Evolutionary conservation across 2,888 invertebrate species (phyloP), one percentile per base, ranked within the genome.

Genomic region (Synanthedon myopaeformis): DNA sequence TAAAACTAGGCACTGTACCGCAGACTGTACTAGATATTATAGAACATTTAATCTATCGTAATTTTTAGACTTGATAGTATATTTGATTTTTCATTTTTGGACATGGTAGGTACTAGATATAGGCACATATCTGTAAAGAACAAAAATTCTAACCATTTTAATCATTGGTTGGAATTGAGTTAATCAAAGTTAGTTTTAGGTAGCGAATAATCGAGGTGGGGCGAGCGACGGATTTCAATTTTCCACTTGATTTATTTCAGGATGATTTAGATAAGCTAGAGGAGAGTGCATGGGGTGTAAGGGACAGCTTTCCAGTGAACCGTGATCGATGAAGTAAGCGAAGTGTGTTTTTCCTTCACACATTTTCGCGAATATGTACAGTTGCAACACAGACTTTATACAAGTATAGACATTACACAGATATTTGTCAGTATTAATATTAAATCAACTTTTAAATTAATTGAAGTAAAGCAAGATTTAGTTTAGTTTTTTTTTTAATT

Each of bases 171-270:
- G 61, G 68, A 69, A 72, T 69, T 61, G 61, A 62, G 68, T 77
- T 75, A 72, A 77, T 77, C 69, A 75, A 79, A 79, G 72, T 76
- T 73, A 71, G 70, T 69, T 69, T 69, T 67, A 64, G 63, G 70
- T 67, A 63, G 66, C 61, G 62, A 58, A 65, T 60, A 63, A 59
- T 58, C 45, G 51, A 59, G 61, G 58, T 61, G 61, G 60, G 57
- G 13, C 57, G 58, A 53, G 56, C 54, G 59, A 59, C 60, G 66
- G 66, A 71, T 82, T 83, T 81, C 78, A 83, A 84, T 83, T 85
- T 83, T 82, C 78, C 79, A 72, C 71, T 69, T 82, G 81, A 84
- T 82, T 82, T 77, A 77, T 77, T 73, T 67, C 61, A 68, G 69
- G 67, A 72, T 74, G 71, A 72, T 72, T 75, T 67, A 71, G 78